These are phyloP conservation scores for Sciaenops ocellatus DNA, from an alignment of 2,797 vertebrate genomes.

Conservation along the genomic window DNA sequence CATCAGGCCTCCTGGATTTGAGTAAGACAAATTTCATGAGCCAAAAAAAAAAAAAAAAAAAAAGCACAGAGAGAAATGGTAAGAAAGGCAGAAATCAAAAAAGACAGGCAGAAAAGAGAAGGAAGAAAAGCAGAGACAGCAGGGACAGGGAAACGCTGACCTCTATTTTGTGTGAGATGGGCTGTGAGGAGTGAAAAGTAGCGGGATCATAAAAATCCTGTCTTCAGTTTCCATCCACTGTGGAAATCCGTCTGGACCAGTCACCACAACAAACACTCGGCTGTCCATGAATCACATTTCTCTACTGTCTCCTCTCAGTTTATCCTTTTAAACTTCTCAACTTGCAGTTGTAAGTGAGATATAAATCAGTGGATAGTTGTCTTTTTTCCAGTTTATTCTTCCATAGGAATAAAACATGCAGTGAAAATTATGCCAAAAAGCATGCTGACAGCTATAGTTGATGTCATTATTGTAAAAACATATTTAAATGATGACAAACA, in stretches of 20 bases:
- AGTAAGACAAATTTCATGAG: slow-evolving; percentile 49
- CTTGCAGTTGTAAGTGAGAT: slow-evolving; percentile 29
- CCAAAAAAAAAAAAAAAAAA: slow-evolving; percentile 20
- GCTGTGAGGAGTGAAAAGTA: slow-evolving; percentile 70
- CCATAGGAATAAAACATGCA: slow-evolving; percentile 1
- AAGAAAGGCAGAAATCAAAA: slow-evolving; percentile 52
- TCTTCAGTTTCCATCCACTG: slow-evolving; percentile 65
- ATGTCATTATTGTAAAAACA: slow-evolving; percentile 8
- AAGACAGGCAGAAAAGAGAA: slow-evolving; percentile 37
- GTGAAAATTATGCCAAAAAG: neutral
- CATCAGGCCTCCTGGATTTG: slow-evolving; percentile 50
- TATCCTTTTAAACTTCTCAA: slow-evolving; percentile 44
- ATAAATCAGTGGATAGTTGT: slow-evolving; percentile 27
- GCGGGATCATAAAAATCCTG: slow-evolving; percentile 65
- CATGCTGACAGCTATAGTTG: slow-evolving; percentile 1
- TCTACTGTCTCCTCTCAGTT: slow-evolving; percentile 39
- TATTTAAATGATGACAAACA: slow-evolving; percentile 8
- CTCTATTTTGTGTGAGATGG: slow-evolving; percentile 66
- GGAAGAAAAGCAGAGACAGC: slow-evolving; percentile 68
- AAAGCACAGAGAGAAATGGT: slow-evolving; percentile 32
- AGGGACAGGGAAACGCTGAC: slow-evolving; percentile 58
- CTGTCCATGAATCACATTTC: slow-evolving; percentile 61
- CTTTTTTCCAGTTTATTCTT: slow-evolving; percentile 2
- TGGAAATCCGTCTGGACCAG: slow-evolving; percentile 69
- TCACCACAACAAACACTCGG: slow-evolving; percentile 67